These are phyloP conservation scores for Cerceris ruficornis DNA, from an alignment of 2,888 invertebrate species.

Conservation along the genomic window DNA sequence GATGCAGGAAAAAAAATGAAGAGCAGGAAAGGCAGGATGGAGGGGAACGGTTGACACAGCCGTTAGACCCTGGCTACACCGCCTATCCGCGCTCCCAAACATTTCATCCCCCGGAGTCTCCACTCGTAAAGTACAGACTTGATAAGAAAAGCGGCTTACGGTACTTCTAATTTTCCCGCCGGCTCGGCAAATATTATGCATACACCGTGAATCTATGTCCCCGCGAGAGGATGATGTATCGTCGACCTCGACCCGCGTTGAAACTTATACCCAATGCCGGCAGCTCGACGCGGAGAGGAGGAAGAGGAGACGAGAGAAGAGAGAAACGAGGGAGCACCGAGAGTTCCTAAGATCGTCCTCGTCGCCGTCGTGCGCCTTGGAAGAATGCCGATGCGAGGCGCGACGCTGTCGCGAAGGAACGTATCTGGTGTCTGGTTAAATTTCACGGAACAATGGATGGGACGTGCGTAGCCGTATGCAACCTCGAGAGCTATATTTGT, in stretches of 20 bases:
- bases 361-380: constrained; percentile 27
- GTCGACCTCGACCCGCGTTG: constrained; percentile 76
- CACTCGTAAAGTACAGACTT: constrained; percentile 69
- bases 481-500: constrained; percentile 43
- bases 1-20: constrained; percentile 18
- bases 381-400: constrained; percentile 46
- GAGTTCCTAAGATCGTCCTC: constrained; percentile 13
- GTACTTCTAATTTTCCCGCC: constrained; percentile 80
- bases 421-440: constrained; percentile 64
- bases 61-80: constrained; percentile 37
- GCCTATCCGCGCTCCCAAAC: constrained; percentile 48
- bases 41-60: constrained; percentile 32
- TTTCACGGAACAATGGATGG: constrained; percentile 65
- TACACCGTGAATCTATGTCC: constrained; percentile 77
- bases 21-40: constrained; percentile 18
- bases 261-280: constrained; percentile 71
- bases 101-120: constrained; percentile 56
- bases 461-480: constrained; percentile 38
- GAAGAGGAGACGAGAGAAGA: constrained; percentile 27
- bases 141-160: constrained; percentile 80
- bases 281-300: constrained; percentile 7
- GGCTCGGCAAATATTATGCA: constrained; percentile 80
- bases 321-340: constrained; percentile 28
- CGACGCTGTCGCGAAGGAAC: constrained; percentile 47
- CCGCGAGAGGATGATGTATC: constrained; percentile 75